These are phyloP conservation scores for Podabrus alpinus DNA, from an alignment of 2,888 invertebrate species.

Conservation along the genomic window DNA sequence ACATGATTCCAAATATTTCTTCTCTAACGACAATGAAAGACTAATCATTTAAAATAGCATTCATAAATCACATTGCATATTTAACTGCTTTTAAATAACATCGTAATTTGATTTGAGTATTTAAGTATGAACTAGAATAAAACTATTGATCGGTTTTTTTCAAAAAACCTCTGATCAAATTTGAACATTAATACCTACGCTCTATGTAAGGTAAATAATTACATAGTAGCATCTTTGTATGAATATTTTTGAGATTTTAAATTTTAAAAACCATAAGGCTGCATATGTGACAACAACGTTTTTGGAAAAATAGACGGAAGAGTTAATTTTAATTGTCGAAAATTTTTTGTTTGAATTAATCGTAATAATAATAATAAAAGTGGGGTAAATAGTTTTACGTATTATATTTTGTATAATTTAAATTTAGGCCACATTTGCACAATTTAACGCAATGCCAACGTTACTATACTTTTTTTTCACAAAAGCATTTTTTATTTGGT, in stretches of 20 bases:
- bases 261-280: constrained; percentile 31
- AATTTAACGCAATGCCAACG: constrained; percentile 16
- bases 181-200: constrained; percentile 27
- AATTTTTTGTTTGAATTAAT: not conserved
- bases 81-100: constrained; percentile 21
- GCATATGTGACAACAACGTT: constrained; percentile 17
- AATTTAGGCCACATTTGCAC: constrained; percentile 29
- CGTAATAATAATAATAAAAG: not conserved
- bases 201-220: constrained; percentile 31
- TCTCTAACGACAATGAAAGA: constrained; percentile 34
- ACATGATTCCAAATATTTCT: constrained; percentile 27
- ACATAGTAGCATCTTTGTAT: constrained; percentile 17
- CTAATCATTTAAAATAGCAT: constrained; percentile 32
- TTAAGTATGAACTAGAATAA: constrained; percentile 22
- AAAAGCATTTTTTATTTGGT: constrained; percentile 27
- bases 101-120: constrained; percentile 31
- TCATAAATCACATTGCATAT: constrained; percentile 33
- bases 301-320: constrained; percentile 10
- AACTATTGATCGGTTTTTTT: constrained; percentile 3
- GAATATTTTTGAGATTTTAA: constrained; percentile 14
- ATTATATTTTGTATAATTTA: constrained; percentile 17
- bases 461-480: constrained; percentile 10
- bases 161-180: constrained; percentile 20
- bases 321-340: not conserved
- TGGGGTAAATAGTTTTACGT: constrained; percentile 22